A percentile compares a stretch with the other conserved stretches of the same genome.
Conservation (phyloP, 37 sponge, comb jelly and placozoan genomes). For the Eunapius fragilis region DNA sequence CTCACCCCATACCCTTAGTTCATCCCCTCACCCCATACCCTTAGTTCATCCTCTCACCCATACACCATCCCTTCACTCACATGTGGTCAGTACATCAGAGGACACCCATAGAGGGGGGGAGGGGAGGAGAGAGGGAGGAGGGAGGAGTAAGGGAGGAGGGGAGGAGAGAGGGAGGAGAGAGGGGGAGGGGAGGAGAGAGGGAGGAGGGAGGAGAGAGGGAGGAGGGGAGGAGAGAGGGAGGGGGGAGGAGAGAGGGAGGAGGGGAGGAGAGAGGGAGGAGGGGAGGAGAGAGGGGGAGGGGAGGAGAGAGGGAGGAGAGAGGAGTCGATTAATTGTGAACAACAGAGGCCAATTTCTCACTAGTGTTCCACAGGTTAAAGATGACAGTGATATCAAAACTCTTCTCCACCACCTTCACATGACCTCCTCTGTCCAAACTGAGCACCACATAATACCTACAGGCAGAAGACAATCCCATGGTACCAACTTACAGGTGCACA, state of each 20-base stretch:
- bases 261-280: background rate
- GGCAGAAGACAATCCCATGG: background rate
- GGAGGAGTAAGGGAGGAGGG: background rate
- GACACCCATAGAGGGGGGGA: slow-evolving; percentile 54
- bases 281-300: too few species aligned
- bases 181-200: background rate
- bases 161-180: background rate
- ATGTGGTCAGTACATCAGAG: slow-evolving; percentile 74
- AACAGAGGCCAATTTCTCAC: slow-evolving; percentile 7
- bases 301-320: too few species aligned
- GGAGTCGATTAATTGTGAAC: background rate
- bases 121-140: background rate
- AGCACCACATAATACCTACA: slow-evolving; percentile 40
- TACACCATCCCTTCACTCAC: slow-evolving; percentile 2
- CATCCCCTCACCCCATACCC: too few species aligned
- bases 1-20: too few species aligned
- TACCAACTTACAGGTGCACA: too few species aligned
- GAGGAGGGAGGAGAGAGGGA: background rate
- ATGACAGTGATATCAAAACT: slow-evolving; percentile 33
- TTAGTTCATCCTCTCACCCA: background rate
- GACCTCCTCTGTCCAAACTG: slow-evolving; percentile 23
- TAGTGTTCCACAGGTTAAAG: slow-evolving; percentile 78
- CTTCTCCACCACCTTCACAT: slow-evolving; percentile 32
- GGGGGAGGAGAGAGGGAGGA: too few species aligned
- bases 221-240: too few species aligned